Percentiles rank a stretch among this genome's conserved stretches.
Evolutionary conservation across 1,140 invertebrate species (phyloP).

Genomic region (Caenorhabditis inopinata): DNA sequence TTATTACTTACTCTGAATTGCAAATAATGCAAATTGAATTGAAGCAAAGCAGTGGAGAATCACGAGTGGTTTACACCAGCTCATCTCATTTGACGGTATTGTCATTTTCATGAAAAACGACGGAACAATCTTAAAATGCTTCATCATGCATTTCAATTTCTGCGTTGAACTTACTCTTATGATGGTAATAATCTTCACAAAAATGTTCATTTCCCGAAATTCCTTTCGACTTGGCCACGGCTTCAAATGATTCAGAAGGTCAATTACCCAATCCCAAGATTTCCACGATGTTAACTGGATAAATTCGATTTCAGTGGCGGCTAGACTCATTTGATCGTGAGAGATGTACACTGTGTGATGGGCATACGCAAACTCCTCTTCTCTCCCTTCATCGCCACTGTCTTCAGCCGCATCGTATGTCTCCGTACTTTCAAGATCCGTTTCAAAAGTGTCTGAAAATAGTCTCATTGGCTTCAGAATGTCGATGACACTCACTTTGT

Average conservation of each 20-base stretch:
- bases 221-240: conserved; percentile 1
- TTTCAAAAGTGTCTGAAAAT: conserved; percentile 1
- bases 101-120: conserved; percentile 71
- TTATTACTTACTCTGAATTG: conserved; percentile 40
- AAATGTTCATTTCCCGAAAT: not conserved
- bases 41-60: conserved; percentile 70
- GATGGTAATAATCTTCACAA: not conserved
- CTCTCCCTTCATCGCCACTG: conserved; percentile 6
- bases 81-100: conserved; percentile 72
- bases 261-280: not conserved
- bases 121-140: conserved; percentile 69
- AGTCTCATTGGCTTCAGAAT: no score
- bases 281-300: not conserved
- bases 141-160: not conserved
- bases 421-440: conserved; percentile 1
- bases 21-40: conserved; percentile 68
- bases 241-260: conserved; percentile 34
- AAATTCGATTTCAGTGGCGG: not conserved
- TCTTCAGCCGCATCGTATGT: not conserved
- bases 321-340: conserved; percentile 12
- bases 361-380: conserved; percentile 1
- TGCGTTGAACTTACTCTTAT: not conserved
- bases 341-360: conserved; percentile 3
- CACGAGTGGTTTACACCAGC: conserved; percentile 73
- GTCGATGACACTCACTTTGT: not conserved